These are phyloP conservation scores for Intoshia linei DNA, from an alignment of 1,140 invertebrate genomes.

Conservation along the genomic window DNA sequence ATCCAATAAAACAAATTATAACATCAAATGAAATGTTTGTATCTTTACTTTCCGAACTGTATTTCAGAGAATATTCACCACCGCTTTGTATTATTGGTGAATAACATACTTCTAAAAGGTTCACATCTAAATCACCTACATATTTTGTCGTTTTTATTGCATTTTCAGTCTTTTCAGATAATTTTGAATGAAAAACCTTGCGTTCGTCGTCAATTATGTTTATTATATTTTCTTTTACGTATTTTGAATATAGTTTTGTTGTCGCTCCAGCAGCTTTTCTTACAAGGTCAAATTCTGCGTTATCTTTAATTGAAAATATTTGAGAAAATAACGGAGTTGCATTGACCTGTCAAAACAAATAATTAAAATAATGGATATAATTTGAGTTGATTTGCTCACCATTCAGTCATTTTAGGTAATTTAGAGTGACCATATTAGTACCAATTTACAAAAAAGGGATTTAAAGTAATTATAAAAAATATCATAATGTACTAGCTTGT, in stretches of 20 bases:
- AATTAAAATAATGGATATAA: neutral
- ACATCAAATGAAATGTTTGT: constrained; percentile 70
- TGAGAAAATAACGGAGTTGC: constrained; percentile 46
- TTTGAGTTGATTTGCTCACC: neutral
- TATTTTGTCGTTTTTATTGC: constrained; percentile 53
- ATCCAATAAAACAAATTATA: constrained; percentile 69
- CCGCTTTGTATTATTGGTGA: constrained; percentile 91
- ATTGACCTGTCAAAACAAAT: constrained; percentile 31
- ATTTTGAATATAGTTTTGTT: constrained; percentile 71
- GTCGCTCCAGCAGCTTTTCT: constrained; percentile 69
- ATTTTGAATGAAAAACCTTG: constrained; percentile 58
- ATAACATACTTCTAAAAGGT: constrained; percentile 75
- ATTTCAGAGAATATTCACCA: constrained; percentile 76
- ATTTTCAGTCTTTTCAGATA: constrained; percentile 64
- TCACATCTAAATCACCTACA: constrained; percentile 44
- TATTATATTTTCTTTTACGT: constrained; percentile 82
- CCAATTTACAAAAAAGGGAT: too few species aligned
- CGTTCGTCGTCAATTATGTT: constrained; percentile 83
- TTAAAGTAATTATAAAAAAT: too few species aligned
- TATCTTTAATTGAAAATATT: constrained; percentile 72
- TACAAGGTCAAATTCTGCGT: constrained; percentile 53
- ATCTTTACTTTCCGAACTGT: constrained; percentile 64
- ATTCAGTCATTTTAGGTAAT: neutral
- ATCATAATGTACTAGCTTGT: too few species aligned
- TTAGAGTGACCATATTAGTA: neutral